Conservation (phyloP, 1,140 invertebrate genomes). For the Drosophila parabipectinata region DNA sequence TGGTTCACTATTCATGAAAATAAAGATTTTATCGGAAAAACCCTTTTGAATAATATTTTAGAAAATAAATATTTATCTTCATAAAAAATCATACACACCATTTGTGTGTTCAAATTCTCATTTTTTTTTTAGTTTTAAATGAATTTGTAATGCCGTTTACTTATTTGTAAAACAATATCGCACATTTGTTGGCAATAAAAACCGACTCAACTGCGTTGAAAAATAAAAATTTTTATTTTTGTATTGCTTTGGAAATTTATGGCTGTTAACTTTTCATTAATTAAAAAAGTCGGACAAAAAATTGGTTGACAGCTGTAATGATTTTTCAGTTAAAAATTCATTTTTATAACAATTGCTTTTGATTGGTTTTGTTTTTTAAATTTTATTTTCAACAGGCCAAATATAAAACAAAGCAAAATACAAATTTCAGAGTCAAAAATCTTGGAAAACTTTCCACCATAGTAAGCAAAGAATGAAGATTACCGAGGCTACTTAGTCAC, state of each 20-base stretch:
- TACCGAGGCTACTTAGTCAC: slow-evolving; percentile 47
- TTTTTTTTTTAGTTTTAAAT: neutral
- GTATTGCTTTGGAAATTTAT: slow-evolving; percentile 21
- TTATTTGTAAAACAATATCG: slow-evolving; percentile 12
- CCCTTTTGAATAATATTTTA: too few relatives aligned
- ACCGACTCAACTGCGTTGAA: neutral
- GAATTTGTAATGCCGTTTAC: slow-evolving; percentile 5
- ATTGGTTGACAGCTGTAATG: slow-evolving; percentile 20
- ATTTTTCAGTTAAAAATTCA: slow-evolving; percentile 25
- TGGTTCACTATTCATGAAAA: neutral
- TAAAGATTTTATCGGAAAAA: too few relatives aligned
- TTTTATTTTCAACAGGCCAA: slow-evolving; percentile 9
- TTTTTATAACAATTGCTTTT: neutral
- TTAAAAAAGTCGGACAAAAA: slow-evolving; percentile 31
- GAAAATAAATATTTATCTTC: neutral
- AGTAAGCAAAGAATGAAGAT: slow-evolving; percentile 63
- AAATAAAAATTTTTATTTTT: slow-evolving; percentile 21
- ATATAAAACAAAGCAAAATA: slow-evolving; percentile 13
- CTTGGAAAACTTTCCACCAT: slow-evolving; percentile 22
- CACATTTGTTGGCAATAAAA: slow-evolving; percentile 5
- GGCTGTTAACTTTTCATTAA: slow-evolving; percentile 43
- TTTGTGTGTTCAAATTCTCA: neutral
- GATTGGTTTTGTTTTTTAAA: neutral
- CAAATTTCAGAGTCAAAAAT: slow-evolving; percentile 1
- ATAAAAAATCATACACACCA: neutral